Evolutionary conservation across 2,113 vertebrate species (phyloP), one percentile per base, ranked within the genome.

Genomic region (Nerophis lumbriciformis): DNA sequence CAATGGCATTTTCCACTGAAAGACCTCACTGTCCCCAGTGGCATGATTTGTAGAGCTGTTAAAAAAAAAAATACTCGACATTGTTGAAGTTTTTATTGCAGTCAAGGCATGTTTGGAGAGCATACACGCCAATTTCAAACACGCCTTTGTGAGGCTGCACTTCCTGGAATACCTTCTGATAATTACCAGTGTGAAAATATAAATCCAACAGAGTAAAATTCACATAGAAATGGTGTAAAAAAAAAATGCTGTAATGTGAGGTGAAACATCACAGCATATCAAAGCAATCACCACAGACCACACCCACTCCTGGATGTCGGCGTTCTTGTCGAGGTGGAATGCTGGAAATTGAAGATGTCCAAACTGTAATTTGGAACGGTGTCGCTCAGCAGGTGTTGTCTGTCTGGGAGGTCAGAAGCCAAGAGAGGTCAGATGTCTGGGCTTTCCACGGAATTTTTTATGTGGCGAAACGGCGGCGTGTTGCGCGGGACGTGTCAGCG

Each of bases 21-120:
- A 53, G 48, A 38, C 50, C 14, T n/a, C 8, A 42, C 0, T 0
- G 38, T 1, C 28, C 13, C 48, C 11, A 54, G 21, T n/a, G 8
- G 39, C 19, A 54, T 63, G 66, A 74, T 76, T 73, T 75, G 57
- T 56, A 10, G 53, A 36, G 48, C n/a, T 61, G 42, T 78, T 28
- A 28, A 69, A 76, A 83, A 69, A 76, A 83, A 75, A 63, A 55
- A 70, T 60, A 56, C 44, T 9, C 0, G 28, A 71, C 60, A 78
- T 78, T 80, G 75, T 78, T 61, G 15, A 63, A 36, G 69, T n/a
- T 81, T 76, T 72, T 76, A 76, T 68, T 11, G 59, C 45, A 35
- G 54, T 38, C 8, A 42, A 54, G 71, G 48, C 61, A 38, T 71
- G 78, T 83, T 76, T 78, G 63, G 19, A 73, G 57, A 77, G 72